A percentile compares a stretch with the other conserved stretches of the same genome.
These are phyloP conservation scores for Butorides virescens DNA, from an alignment of 2,113 vertebrate species.

Conservation along the genomic window DNA sequence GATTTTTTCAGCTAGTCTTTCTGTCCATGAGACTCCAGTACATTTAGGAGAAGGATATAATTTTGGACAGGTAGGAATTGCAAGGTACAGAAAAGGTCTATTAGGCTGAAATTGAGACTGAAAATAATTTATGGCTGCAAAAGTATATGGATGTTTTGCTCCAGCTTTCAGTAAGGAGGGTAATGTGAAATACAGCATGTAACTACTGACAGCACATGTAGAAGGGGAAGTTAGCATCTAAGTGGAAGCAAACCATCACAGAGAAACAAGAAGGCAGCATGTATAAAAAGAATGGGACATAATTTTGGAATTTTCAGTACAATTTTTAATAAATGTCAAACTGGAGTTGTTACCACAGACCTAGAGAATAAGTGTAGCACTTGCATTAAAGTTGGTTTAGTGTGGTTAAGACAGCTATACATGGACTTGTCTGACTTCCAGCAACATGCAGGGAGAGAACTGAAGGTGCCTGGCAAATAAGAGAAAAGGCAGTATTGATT, in stretches of 20 bases:
- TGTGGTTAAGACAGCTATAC: not conserved
- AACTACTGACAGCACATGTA: not conserved
- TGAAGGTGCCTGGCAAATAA: not conserved
- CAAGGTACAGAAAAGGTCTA: not conserved
- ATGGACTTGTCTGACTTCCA: not conserved
- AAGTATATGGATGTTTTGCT: not conserved
- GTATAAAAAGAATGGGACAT: not conserved
- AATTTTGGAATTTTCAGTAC: not conserved
- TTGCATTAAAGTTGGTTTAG: not conserved
- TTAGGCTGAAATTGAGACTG: not conserved
- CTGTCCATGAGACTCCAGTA: not conserved
- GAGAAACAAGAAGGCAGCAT: not conserved
- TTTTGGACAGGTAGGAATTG: not conserved
- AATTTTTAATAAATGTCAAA: not conserved
- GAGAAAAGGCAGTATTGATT: not conserved
- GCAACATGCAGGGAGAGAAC: not conserved
- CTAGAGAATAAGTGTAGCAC: not conserved
- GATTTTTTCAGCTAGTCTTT: not conserved
- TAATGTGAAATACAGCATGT: not conserved
- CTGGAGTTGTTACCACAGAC: not conserved
- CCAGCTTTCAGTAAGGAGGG: not conserved
- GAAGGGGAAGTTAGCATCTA: not conserved
- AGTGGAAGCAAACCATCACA: not conserved
- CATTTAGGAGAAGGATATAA: not conserved
- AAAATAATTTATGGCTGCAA: not conserved